A percentile compares a stretch with the other conserved stretches of the same genome.
Evolutionary conservation across 2,888 invertebrate species (phyloP).

Genomic region (Meghimatium bilineatum): DNA sequence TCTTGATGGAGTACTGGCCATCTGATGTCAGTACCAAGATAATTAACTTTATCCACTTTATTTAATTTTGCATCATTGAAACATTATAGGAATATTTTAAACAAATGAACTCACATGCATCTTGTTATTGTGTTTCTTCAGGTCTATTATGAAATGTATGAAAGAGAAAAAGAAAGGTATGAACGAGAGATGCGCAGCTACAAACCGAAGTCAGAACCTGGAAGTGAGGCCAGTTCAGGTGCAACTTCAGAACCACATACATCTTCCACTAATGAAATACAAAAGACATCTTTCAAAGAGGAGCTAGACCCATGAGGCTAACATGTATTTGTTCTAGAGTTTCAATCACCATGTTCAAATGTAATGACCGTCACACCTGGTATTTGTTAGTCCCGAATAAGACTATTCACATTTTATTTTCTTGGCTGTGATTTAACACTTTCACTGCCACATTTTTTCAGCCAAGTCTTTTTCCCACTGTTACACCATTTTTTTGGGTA

Average conservation of each 20-base stretch:
- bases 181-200: constrained; percentile 62
- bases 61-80: no score
- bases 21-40: no score
- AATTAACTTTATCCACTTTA: no score
- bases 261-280: constrained; percentile 23
- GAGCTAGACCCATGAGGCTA: constrained; percentile 40
- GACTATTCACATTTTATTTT: not conserved
- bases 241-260: constrained; percentile 26
- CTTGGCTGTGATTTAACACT: not conserved
- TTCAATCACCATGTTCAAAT: not conserved
- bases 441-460: no score
- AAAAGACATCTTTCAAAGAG: constrained; percentile 31
- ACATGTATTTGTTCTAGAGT: no score
- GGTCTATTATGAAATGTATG: constrained; percentile 72
- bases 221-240: constrained; percentile 9
- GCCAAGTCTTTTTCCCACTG: no score
- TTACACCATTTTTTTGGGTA: no score
- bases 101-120: not conserved
- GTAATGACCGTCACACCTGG: not conserved
- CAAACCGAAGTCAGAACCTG: constrained; percentile 43
- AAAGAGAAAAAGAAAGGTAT: constrained; percentile 67
- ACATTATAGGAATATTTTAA: no score
- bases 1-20: no score
- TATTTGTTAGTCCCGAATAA: not conserved
- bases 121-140: constrained; percentile 48